A percentile compares a stretch with the other conserved stretches of the same genome.
These are phyloP conservation scores for Leptothorax acervorum DNA, from an alignment of 2,888 invertebrate species.

Conservation along the genomic window DNA sequence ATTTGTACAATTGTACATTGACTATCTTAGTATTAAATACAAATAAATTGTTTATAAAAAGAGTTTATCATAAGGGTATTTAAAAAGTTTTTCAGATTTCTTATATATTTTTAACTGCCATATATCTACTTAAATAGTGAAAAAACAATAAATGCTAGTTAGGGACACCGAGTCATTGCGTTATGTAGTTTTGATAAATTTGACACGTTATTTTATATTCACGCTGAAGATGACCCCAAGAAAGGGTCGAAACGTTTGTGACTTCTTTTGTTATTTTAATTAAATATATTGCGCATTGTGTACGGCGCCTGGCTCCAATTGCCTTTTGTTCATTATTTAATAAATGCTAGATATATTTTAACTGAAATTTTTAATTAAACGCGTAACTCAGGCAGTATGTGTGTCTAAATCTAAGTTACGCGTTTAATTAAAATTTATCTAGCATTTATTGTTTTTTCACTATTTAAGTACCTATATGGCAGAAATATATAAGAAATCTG, in stretches of 20 bases:
- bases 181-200: no score
- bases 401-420: no score
- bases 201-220: no score
- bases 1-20: neutral
- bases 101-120: neutral
- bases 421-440: no score
- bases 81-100: neutral
- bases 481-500: neutral
- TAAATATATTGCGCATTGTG: no score
- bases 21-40: neutral
- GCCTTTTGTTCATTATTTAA: no score
- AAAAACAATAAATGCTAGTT: neutral
- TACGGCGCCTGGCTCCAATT: no score
- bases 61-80: neutral
- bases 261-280: no score
- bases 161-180: no score
- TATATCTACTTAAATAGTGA: neutral
- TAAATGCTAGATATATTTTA: neutral
- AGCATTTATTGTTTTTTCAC: neutral
- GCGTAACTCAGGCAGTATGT: no score
- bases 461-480: neutral
- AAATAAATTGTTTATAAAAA: neutral
- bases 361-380: conserved; percentile 1
- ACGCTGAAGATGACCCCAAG: no score
- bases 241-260: no score